Evolutionary conservation across 2,888 invertebrate species (phyloP).

Genomic region (Aelia acuminata): DNA sequence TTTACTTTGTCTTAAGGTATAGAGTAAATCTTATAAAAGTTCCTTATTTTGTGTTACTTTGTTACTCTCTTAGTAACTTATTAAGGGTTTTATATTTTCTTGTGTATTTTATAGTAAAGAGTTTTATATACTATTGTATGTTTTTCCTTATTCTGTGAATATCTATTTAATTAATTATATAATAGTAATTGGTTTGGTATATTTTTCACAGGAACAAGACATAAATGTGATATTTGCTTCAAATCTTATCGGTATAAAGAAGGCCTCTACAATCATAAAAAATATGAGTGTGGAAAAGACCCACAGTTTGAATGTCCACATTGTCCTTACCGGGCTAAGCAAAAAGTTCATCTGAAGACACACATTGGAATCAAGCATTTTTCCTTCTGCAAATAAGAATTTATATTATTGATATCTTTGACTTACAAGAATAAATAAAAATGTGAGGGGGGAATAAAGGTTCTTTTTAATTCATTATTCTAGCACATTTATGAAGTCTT

Average conservation of each 20-base stretch:
- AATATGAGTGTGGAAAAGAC: conserved; percentile 69
- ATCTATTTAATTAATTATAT: neutral
- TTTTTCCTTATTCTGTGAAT: neutral
- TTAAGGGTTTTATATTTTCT: too few relatives aligned
- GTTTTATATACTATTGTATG: too few relatives aligned
- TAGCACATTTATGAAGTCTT: too few relatives aligned
- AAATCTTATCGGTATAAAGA: conserved; percentile 48
- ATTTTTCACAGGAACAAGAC: conserved; percentile 21
- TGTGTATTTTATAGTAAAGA: too few relatives aligned
- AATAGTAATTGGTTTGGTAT: neutral
- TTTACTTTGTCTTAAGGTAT: too few relatives aligned
- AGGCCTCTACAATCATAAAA: conserved; percentile 67
- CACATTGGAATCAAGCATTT: conserved; percentile 64
- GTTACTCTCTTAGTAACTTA: too few relatives aligned
- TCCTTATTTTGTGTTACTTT: too few relatives aligned
- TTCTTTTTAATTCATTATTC: too few relatives aligned
- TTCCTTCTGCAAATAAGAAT: neutral
- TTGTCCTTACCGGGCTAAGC: conserved; percentile 68
- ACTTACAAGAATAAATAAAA: too few relatives aligned
- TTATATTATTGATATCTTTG: too few relatives aligned
- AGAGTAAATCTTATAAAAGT: too few relatives aligned
- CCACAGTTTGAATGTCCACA: conserved; percentile 66
- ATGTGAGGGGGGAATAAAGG: too few relatives aligned
- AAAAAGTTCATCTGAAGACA: conserved; percentile 67
- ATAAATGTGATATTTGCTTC: conserved; percentile 24